phyloP scores from a whole-genome alignment of 2,888 invertebrate genomes.

The Ashinkailepas kermadecensis region DNA sequence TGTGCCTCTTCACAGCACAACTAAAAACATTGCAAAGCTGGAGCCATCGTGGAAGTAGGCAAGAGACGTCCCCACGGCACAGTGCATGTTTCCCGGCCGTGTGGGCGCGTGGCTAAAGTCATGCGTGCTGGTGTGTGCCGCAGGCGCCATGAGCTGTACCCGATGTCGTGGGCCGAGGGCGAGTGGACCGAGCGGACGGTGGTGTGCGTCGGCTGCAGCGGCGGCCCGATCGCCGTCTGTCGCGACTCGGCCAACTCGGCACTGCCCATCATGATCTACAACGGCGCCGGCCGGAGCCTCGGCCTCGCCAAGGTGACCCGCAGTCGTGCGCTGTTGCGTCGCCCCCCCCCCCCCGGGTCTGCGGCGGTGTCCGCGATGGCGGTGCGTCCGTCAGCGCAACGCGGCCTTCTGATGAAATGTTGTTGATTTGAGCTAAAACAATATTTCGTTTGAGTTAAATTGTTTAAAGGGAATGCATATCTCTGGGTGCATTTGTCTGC shows the following conservation, averaged over 20 bases:
- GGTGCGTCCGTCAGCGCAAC: neutral
- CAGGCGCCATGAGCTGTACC: constrained; percentile 9
- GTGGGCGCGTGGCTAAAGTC: neutral
- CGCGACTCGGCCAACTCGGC: neutral
- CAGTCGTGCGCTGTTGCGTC: neutral
- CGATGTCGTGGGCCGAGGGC: constrained; percentile 11
- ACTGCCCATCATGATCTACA: constrained; percentile 8
- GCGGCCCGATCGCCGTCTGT: constrained; percentile 15
- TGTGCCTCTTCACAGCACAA: no score
- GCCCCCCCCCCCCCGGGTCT: neutral
- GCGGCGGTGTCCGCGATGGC: neutral
- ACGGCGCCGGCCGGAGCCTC: constrained; percentile 8
- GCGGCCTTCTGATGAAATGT: no score
- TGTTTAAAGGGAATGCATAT: no score
- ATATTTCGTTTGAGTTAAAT: no score
- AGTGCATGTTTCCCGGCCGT: neutral
- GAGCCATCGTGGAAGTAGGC: no score
- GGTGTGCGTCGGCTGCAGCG: neutral
- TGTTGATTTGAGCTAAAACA: no score
- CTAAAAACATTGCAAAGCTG: no score
- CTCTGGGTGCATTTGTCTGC: no score
- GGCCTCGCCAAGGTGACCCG: neutral
- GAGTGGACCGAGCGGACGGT: neutral
- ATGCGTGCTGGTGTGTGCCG: no score
- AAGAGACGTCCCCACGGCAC: neutral